Base-by-base conservation (phyloP, 2,797 vertebrate species). In the Petrocephalus schoutedeni region DNA sequence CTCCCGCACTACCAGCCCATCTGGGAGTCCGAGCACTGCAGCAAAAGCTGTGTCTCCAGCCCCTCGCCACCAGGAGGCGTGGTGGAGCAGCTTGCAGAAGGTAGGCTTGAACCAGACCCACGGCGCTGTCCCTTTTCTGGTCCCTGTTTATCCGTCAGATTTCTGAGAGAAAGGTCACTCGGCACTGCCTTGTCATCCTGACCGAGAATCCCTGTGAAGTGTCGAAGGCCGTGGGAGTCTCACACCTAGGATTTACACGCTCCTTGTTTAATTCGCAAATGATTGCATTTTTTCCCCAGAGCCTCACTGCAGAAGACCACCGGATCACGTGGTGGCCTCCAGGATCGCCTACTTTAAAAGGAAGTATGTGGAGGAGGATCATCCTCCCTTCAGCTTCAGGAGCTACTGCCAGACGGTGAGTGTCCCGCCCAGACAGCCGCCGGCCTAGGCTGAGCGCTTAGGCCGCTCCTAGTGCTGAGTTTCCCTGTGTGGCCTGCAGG, bases 281-380 rank as follows among this genome's bases (percentile, higher is more conserved):
- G 28, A 64, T 87, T n/a, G 8, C 21, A n/a, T 74, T 56, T 14
- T 94, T 93, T 92, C 91, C 91, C 14, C 95, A 97, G 97, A 95
- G 93, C 94, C 95, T 0, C 94, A 96, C 94, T 97, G 95, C 92
- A 96, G 97, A 93, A 96, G 96, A 94, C 93, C 95, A 93, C 96
- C 97, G 88, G 96, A 96, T 94, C 97, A 97, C 91, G 93, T 96
- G 93, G 96, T 97, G 56, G 93, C 97, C 92, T 97, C 98, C 85
- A 97, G 97, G 94, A 96, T 98, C 83, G 94, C 97, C 86, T 98
- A 97, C 95, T 98, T 98, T 95, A 99, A 99, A 95, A 97, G 98
- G 94, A 98, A 98, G 95, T 98, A 97, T 94, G 95, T 98, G 89
- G 97, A 98, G 91, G 97, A 98, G 88, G 97, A 98, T 91, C 97